These are phyloP conservation scores for Typhlichthys subterraneus DNA, from an alignment of 2,797 vertebrate genomes.

Conservation along the genomic window DNA sequence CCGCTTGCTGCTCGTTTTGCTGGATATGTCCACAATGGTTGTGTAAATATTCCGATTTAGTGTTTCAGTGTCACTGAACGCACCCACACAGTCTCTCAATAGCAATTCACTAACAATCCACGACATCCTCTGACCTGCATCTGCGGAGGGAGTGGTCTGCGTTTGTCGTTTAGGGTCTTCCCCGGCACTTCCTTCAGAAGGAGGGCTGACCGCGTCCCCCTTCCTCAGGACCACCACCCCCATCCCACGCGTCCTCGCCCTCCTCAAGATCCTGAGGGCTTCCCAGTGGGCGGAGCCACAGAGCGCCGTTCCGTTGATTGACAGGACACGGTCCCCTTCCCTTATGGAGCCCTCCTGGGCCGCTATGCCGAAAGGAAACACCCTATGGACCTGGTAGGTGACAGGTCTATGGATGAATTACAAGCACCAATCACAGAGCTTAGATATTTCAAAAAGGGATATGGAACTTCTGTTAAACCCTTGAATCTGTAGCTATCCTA, in stretches of 20 bases:
- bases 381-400: slow-evolving; percentile 76
- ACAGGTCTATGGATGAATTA: slow-evolving; percentile 9
- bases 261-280: slow-evolving; percentile 70
- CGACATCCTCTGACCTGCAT: slow-evolving; percentile 53
- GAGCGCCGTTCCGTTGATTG: slow-evolving; percentile 79
- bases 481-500: too few relatives aligned
- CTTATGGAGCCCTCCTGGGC: slow-evolving; percentile 78
- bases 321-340: slow-evolving; percentile 78
- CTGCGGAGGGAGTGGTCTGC: slow-evolving; percentile 14
- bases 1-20: too few relatives aligned
- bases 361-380: slow-evolving; percentile 76
- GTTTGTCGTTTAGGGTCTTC: neutral
- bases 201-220: slow-evolving; percentile 12
- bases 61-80: too few relatives aligned
- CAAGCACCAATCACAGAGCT: neutral
- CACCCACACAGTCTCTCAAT: too few relatives aligned
- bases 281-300: slow-evolving; percentile 71
- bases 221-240: slow-evolving; percentile 80
- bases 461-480: too few relatives aligned
- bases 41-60: too few relatives aligned
- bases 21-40: too few relatives aligned
- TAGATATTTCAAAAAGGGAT: neutral
- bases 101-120: neutral
- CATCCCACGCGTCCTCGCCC: slow-evolving; percentile 65
- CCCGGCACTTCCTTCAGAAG: slow-evolving; percentile 19